Percentiles rank a stretch among this genome's conserved stretches.
Evolutionary conservation across 2,113 vertebrate genomes (phyloP).

Genomic region (Varanus salvator): DNA sequence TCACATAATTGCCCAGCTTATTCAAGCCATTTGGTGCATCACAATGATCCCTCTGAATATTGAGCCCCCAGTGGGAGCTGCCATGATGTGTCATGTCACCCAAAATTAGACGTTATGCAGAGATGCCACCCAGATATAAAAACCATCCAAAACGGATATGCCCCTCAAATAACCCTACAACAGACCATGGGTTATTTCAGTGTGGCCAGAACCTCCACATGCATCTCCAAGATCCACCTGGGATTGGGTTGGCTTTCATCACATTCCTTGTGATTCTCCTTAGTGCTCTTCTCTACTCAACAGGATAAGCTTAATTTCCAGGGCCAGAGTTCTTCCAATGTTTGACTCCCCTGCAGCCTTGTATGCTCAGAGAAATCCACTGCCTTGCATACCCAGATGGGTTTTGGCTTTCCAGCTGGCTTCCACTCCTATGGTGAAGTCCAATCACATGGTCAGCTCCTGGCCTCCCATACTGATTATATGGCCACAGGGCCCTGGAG

Average conservation of each 20-base stretch:
- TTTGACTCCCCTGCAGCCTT: too few relatives aligned
- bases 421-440: neutral
- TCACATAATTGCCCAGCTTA: neutral
- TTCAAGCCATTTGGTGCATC: too few relatives aligned
- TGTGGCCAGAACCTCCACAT: neutral
- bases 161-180: too few relatives aligned
- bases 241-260: neutral
- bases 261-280: neutral
- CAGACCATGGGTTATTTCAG: too few relatives aligned
- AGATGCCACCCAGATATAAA: too few relatives aligned
- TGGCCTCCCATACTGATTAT: neutral
- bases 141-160: too few relatives aligned
- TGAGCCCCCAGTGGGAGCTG: too few relatives aligned
- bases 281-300: neutral
- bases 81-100: too few relatives aligned
- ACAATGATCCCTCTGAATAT: too few relatives aligned
- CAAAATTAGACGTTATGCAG: too few relatives aligned
- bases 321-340: neutral
- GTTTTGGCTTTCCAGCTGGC: neutral
- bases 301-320: neutral
- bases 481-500: neutral
- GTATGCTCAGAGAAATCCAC: too few relatives aligned
- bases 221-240: neutral
- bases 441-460: neutral
- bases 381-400: neutral